phyloP scores from a whole-genome alignment of 2,113 vertebrate species.

The Corythornis cristatus region DNA sequence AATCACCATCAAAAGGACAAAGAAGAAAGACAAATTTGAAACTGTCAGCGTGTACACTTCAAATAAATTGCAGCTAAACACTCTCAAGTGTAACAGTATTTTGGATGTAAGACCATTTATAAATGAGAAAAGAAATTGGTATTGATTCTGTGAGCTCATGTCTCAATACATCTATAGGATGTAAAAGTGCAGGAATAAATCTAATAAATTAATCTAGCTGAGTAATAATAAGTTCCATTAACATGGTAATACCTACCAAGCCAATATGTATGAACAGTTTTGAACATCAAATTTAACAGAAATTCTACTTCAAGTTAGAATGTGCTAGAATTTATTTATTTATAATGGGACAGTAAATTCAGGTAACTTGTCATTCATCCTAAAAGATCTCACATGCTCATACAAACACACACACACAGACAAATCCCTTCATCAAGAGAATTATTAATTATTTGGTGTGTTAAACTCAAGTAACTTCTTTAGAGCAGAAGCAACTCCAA shows the following conservation, averaged over 20 bases:
- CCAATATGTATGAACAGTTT: background rate
- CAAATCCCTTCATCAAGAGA: background rate
- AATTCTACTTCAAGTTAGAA: background rate
- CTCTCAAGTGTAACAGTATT: background rate
- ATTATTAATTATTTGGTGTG: background rate
- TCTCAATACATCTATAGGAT: slow-evolving; percentile 26
- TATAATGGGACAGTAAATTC: background rate
- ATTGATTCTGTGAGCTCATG: slow-evolving; percentile 36
- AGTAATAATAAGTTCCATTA: slow-evolving; percentile 47
- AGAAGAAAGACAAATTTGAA: slow-evolving; percentile 8
- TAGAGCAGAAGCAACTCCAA: background rate
- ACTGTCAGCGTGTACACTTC: background rate
- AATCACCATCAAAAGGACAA: background rate
- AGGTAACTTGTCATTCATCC: background rate
- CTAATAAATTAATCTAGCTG: slow-evolving; percentile 45
- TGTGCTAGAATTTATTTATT: slow-evolving; percentile 1
- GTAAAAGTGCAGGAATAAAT: slow-evolving; percentile 36
- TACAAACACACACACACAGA: background rate
- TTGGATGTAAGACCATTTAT: background rate
- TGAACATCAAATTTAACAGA: background rate
- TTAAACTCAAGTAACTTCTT: background rate
- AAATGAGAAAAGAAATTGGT: slow-evolving; percentile 50
- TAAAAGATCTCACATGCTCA: background rate
- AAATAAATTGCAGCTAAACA: slow-evolving; percentile 5
- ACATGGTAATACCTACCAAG: background rate